Conservation (phyloP, 2,797 vertebrate genomes). For the Macrochelys suwanniensis region DNA sequence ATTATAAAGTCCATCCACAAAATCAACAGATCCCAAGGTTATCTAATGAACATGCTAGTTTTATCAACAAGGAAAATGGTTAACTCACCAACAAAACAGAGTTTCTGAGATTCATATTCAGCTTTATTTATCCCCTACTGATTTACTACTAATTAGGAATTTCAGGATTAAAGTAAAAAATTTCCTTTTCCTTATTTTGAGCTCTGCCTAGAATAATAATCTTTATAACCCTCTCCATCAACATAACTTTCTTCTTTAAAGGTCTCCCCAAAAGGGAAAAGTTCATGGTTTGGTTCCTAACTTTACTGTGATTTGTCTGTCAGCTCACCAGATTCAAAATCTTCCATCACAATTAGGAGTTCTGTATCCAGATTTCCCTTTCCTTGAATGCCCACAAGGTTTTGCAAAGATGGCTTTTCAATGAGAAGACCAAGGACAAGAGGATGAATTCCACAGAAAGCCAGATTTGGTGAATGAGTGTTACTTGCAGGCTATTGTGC, state of each 20-base stretch:
- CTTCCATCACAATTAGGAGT: slow-evolving; percentile 7
- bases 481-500: neutral
- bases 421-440: slow-evolving; percentile 2
- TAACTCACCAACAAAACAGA: rapidly evolving
- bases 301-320: slow-evolving; percentile 14
- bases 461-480: slow-evolving; percentile 28
- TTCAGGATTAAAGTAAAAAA: neutral
- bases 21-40: neutral
- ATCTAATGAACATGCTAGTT: neutral
- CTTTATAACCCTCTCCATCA: neutral
- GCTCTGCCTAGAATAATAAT: slow-evolving; percentile 1
- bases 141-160: neutral
- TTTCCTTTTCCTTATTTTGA: neutral
- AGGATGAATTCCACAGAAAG: slow-evolving; percentile 38
- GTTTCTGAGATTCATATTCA: neutral
- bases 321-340: neutral
- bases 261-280: neutral
- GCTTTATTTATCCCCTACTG: neutral
- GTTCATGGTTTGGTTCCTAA: neutral
- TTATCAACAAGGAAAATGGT: neutral
- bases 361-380: slow-evolving; percentile 26
- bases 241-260: slow-evolving; percentile 4
- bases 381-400: neutral
- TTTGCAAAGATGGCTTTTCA: slow-evolving; percentile 36
- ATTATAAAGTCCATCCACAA: neutral